Base-by-base conservation (phyloP, 2,888 invertebrate genomes). In the Agrochola macilenta region DNA sequence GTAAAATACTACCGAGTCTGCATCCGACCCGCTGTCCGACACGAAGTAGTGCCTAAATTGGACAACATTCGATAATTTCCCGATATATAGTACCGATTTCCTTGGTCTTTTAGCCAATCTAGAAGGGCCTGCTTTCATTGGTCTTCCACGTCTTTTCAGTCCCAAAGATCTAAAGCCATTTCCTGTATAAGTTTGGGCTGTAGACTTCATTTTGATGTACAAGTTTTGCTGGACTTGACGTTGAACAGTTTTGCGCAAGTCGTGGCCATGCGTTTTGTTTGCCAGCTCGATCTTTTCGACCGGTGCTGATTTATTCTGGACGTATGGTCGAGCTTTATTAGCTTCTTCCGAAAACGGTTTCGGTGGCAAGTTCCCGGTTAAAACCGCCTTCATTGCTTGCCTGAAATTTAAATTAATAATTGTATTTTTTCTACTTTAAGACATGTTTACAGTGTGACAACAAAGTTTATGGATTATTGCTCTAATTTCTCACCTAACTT, bases 331-430 rank as follows among this genome's bases (percentile, higher is more conserved):
- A 12, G 52, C 20, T 35, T 69, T 8, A n/a, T 63, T 49, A 9
- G 57, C 46, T 57, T 82, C 74, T 70, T 85, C 80, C 1, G 71
- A 12, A 49, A 74, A 73, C 0, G 69, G 17, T 52, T 73, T 30
- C 30, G 82, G 81, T 11, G 86, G 74, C 23, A 58, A n/a, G 74
- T 82, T 84, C 12, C 84, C 82, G 46, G 82, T 63, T 57, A 90
- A 68, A 39, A 90, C 69, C 3, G 88, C 87, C 86, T 93, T 93
- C 86, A 93, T 90, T n/a, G 89, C 85, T 88, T 93, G 93, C 83
- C 94, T 94, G 89, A 30, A 93, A 93, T 66, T 75, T 35, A 0
- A 69, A 69, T 58, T 5, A 49, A 2, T 4, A 43, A 26, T 14
- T 57, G 9, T 49, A 35, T 35, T n/a, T 54, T 54, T 54, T 77